Conservation (phyloP, 2,797 vertebrate species). For the Dendrocincla tyrannina region DNA sequence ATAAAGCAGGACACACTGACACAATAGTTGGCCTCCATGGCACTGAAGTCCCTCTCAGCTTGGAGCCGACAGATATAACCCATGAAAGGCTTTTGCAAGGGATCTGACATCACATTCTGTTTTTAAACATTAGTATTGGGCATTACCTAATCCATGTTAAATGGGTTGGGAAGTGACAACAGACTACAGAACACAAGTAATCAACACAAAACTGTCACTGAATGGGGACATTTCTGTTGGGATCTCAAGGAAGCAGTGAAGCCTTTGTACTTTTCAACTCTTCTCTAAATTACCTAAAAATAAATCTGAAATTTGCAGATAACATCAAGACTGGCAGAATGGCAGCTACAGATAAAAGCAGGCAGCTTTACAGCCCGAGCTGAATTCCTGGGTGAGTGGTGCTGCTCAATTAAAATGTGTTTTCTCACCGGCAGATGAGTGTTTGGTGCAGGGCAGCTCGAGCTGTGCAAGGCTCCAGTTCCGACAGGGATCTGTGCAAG, state of each 20-base stretch:
- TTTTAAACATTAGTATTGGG: slow-evolving; percentile 16
- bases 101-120: slow-evolving; percentile 37
- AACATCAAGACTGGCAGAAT: background rate
- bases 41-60: background rate
- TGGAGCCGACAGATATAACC: slow-evolving; percentile 9
- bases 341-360: slow-evolving; percentile 18
- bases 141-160: slow-evolving; percentile 51
- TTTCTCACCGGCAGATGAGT: slow-evolving; percentile 11
- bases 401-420: slow-evolving; percentile 51
- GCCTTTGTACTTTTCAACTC: slow-evolving; percentile 47
- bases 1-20: background rate
- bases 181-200: background rate
- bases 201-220: slow-evolving; percentile 43
- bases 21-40: background rate
- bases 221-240: background rate
- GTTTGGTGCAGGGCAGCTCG: background rate
- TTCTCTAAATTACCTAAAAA: slow-evolving; percentile 47
- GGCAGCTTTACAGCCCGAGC: background rate
- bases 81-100: background rate
- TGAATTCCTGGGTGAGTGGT: background rate
- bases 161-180: slow-evolving; percentile 33
- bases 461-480: background rate
- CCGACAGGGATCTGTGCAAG: background rate
- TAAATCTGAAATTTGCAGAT: slow-evolving; percentile 14
- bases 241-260: background rate